Evolutionary conservation across 2,888 invertebrate species (phyloP).

Genomic region (Dione vanillae): DNA sequence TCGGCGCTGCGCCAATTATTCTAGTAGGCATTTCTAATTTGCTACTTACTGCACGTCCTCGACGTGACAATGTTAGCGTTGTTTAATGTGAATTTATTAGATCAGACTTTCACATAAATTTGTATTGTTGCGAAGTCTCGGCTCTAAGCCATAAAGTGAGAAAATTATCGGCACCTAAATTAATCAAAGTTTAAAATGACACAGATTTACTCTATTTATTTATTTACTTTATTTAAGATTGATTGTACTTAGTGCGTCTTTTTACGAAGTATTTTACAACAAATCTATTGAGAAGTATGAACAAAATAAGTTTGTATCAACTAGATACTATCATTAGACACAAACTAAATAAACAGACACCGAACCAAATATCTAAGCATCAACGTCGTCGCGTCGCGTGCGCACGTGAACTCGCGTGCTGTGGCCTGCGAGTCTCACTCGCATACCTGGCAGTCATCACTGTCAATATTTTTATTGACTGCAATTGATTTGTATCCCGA

Average conservation of each 20-base stretch:
- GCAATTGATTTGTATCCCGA: constrained; percentile 29
- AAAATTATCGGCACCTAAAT: constrained; percentile 21
- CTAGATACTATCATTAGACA: background rate
- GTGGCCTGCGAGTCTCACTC: constrained; percentile 8
- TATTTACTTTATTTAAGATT: background rate
- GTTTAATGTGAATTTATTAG: constrained; percentile 26
- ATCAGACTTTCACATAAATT: constrained; percentile 25
- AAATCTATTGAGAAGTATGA: background rate
- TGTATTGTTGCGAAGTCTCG: constrained; percentile 17
- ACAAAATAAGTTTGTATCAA: background rate
- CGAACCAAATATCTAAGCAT: constrained; percentile 8
- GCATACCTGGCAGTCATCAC: constrained; percentile 36
- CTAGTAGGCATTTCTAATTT: constrained; percentile 42
- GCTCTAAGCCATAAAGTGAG: constrained; percentile 13
- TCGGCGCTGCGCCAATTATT: constrained; percentile 62
- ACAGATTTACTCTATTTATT: background rate
- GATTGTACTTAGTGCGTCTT: too few species aligned
- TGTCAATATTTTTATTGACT: constrained; percentile 36
- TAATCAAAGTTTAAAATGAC: background rate
- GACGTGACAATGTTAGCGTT: constrained; percentile 26
- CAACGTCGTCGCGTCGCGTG: constrained; percentile 10
- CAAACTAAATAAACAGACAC: constrained; percentile 9
- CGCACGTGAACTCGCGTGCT: constrained; percentile 9
- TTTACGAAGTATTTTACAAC: background rate
- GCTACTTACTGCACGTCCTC: constrained; percentile 29